Evolutionary conservation across 2,888 invertebrate genomes (phyloP).

Genomic region (Pyrrhia umbra): DNA sequence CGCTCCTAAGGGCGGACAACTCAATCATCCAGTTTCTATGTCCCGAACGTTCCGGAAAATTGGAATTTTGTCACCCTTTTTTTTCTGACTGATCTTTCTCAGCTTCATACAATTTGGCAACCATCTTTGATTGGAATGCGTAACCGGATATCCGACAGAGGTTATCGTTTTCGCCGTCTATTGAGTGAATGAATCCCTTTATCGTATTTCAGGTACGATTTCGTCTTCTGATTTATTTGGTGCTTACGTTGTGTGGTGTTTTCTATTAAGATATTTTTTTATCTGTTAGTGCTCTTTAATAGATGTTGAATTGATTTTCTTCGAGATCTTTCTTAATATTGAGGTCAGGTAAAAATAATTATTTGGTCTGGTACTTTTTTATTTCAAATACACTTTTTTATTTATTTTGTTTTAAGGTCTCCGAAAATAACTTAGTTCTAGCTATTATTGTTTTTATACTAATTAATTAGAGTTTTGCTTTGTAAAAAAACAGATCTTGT

Average conservation of each 20-base stretch:
- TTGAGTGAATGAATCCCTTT: constrained; percentile 76
- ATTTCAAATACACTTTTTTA: too few species aligned
- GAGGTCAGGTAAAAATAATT: too few species aligned
- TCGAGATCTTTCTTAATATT: neutral
- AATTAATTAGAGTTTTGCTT: too few species aligned
- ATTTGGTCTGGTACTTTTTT: too few species aligned
- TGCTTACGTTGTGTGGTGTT: constrained; percentile 25
- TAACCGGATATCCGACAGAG: constrained; percentile 81
- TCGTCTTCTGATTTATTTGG: constrained; percentile 75
- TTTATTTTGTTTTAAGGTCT: too few species aligned
- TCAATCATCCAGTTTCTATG: constrained; percentile 76
- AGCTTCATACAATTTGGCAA: constrained; percentile 81
- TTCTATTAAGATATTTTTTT: constrained; percentile 30
- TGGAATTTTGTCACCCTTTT: constrained; percentile 84
- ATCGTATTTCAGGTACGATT: constrained; percentile 74
- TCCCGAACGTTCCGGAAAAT: constrained; percentile 77
- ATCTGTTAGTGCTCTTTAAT: neutral
- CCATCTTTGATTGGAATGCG: constrained; percentile 84
- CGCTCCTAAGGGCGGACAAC: constrained; percentile 69
- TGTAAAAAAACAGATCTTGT: too few species aligned
- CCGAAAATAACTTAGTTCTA: too few species aligned
- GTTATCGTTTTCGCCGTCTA: constrained; percentile 78
- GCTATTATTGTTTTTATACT: too few species aligned
- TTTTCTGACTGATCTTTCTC: constrained; percentile 81
- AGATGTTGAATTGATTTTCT: neutral